Evolutionary conservation across 2,113 vertebrate genomes (phyloP).

Genomic region (Potamarius usumacintae): DNA sequence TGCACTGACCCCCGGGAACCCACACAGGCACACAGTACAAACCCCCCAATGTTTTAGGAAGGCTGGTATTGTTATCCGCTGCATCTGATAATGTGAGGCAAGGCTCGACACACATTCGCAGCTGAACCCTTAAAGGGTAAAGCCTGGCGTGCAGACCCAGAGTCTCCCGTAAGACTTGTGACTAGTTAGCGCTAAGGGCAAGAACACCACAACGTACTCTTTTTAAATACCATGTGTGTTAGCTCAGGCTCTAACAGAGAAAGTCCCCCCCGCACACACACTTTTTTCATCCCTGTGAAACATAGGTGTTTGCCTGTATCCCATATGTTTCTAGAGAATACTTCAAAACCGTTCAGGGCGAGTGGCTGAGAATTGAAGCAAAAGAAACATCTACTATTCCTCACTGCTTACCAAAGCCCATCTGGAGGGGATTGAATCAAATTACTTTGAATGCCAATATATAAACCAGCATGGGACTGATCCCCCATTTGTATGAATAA

Average conservation of each 20-base stretch:
- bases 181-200: slow-evolving; percentile 47
- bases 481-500: slow-evolving; percentile 48
- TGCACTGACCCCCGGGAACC: not conserved
- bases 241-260: slow-evolving; percentile 35
- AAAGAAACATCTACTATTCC: slow-evolving; percentile 45
- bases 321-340: slow-evolving; percentile 50
- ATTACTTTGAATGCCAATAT: slow-evolving; percentile 56
- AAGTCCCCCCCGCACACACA: not conserved
- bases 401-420: slow-evolving; percentile 42
- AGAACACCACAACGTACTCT: slow-evolving; percentile 40
- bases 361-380: slow-evolving; percentile 41
- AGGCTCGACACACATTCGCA: not conserved
- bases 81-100: slow-evolving; percentile 25
- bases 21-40: not conserved
- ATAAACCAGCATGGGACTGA: slow-evolving; percentile 47
- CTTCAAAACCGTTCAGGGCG: slow-evolving; percentile 37
- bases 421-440: slow-evolving; percentile 50
- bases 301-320: slow-evolving; percentile 45
- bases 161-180: slow-evolving; percentile 34
- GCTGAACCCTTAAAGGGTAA: slow-evolving; percentile 24
- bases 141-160: slow-evolving; percentile 21
- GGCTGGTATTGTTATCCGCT: slow-evolving; percentile 9
- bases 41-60: not conserved
- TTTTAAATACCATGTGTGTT: slow-evolving; percentile 44
- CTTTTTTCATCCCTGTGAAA: slow-evolving; percentile 50